Base-by-base conservation (phyloP, 2,797 vertebrate species). In the Phoxinus dragarum region DNA sequence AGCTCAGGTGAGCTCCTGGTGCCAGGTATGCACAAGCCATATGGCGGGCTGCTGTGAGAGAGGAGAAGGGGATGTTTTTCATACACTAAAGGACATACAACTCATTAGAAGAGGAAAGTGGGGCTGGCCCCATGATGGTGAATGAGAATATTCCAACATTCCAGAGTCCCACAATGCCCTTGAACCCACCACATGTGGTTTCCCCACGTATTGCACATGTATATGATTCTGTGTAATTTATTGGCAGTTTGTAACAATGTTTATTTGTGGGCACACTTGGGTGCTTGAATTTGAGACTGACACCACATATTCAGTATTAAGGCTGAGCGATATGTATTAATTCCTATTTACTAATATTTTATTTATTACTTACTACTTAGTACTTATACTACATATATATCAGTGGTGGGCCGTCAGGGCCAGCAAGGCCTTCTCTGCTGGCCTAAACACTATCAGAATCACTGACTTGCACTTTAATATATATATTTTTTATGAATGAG, bases 11-110 rank as follows among this genome's bases (percentile, higher is more conserved):
- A 71, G 73, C 85, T 59, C 67, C 80, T 83, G 77, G 84, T 36
- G 81, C 85, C 59, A 90, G 84, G 79, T 89, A 90, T 74, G 82
- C 80, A 84, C 44, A 75, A 83, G 84, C 88, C 90, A 93, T 93
- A 91, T 93, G 92, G 90, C 49, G 73, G 88, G 76, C 85, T 89
- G 72, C 85, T 86, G 67, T 64, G 64, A 84, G 81, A 88, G 23
- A 86, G 69, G 66, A 77, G 59, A 78, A 54, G 68, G 42, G 80
- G 42, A 9, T 80, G 76, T 85, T 83, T 71, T 74, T 83, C 69
- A 79, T 61, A 86, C 69, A 83, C 75, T 80, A 69, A 72, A 81
- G 86, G 85, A 82, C 71, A 78, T 78, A 44, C 59, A 82, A 84
- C 75, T 80, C 79, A 72, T 81, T 82, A 82, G 73, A 68, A 73